Conservation (phyloP, 2,797 vertebrate species). For the Scolopax bukidnonensis region DNA sequence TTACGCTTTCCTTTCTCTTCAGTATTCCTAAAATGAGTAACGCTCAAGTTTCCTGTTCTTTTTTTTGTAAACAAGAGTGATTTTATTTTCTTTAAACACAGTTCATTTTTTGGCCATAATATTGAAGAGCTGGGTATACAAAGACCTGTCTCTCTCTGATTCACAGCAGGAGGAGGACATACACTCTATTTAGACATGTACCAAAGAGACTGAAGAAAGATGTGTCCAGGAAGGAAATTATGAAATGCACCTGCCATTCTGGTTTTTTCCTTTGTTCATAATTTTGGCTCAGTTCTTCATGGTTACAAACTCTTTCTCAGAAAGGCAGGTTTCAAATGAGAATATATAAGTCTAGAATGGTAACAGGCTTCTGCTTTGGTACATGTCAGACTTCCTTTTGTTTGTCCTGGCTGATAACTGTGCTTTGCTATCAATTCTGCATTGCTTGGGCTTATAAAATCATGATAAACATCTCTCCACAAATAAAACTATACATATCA, state of each 20-base stretch:
- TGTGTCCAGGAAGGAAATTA: neutral
- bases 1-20: neutral
- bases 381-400: neutral
- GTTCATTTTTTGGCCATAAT: neutral
- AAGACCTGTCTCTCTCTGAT: neutral
- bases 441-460: neutral
- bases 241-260: neutral
- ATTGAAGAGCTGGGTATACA: neutral
- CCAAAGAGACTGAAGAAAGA: neutral
- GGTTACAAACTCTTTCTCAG: neutral
- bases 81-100: neutral
- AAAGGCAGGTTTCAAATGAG: neutral
- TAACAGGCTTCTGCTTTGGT: neutral
- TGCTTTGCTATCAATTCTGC: conserved; percentile 3
- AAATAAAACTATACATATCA: neutral
- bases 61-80: neutral
- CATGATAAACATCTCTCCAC: neutral
- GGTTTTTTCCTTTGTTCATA: neutral
- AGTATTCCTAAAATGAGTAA: neutral
- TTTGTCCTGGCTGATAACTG: neutral
- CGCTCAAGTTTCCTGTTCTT: neutral
- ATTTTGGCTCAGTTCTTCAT: neutral
- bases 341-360: neutral
- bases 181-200: rapidly evolving
- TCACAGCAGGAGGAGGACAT: neutral